Percentiles rank a stretch among this genome's conserved stretches.
These are phyloP conservation scores for Pseudonaja textilis DNA, from an alignment of 2,113 vertebrate genomes.

Conservation along the genomic window DNA sequence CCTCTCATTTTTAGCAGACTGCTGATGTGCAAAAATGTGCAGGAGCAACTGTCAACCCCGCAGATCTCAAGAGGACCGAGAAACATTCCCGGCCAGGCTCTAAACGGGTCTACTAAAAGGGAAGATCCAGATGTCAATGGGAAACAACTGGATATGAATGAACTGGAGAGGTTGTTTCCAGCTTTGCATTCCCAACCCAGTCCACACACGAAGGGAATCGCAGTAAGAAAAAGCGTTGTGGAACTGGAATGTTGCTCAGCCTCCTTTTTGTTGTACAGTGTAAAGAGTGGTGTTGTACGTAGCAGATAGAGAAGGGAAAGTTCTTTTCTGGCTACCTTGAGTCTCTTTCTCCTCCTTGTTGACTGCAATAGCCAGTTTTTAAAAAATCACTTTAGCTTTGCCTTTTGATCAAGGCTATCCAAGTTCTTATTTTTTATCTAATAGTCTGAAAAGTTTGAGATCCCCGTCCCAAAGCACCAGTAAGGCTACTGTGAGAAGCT, in stretches of 20 bases:
- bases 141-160: slow-evolving; percentile 80
- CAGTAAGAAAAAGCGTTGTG: slow-evolving; percentile 66
- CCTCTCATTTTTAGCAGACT: slow-evolving; percentile 70
- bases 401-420: background rate
- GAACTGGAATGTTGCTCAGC: background rate
- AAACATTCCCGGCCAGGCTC: slow-evolving; percentile 63
- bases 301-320: background rate
- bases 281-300: background rate
- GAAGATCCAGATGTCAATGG: slow-evolving; percentile 61
- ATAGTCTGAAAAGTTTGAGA: background rate
- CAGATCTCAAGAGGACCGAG: slow-evolving; percentile 75
- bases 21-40: slow-evolving; percentile 88
- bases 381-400: background rate
- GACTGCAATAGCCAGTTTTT: background rate
- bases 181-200: slow-evolving; percentile 38
- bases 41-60: slow-evolving; percentile 80
- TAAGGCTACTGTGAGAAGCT: background rate
- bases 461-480: background rate
- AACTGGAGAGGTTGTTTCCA: slow-evolving; percentile 86
- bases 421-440: background rate
- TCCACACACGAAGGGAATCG: slow-evolving; percentile 59
- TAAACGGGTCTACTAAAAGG: slow-evolving; percentile 68
- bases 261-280: background rate
- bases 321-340: background rate
- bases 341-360: background rate